Conservation (phyloP, 2,888 invertebrate genomes). For the Acleris emargana region DNA sequence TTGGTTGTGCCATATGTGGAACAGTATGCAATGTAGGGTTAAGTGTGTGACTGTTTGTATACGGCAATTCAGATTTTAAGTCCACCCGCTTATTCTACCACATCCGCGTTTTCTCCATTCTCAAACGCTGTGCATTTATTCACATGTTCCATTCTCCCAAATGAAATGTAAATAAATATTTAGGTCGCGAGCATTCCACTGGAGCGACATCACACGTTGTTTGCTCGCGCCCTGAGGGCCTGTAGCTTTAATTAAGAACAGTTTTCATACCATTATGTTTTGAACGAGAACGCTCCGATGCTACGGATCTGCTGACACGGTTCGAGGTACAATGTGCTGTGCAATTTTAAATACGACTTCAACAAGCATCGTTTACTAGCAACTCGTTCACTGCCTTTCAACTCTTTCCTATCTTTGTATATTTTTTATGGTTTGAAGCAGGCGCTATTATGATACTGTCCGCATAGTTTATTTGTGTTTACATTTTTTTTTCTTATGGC, state of each 20-base stretch:
- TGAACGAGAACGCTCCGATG: conserved; percentile 43
- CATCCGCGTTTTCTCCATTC: conserved; percentile 19
- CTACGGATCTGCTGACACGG: conserved; percentile 21
- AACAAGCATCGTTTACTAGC: neutral
- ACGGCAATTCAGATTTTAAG: no score
- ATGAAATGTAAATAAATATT: conserved; percentile 70
- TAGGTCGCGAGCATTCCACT: conserved; percentile 47
- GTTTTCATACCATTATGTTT: conserved; percentile 57
- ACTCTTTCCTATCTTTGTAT: no score
- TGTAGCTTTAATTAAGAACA: conserved; percentile 53
- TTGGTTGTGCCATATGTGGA: no score
- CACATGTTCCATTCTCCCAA: conserved; percentile 56
- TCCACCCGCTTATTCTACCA: neutral
- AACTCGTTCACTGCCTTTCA: neutral
- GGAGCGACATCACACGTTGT: conserved; percentile 45
- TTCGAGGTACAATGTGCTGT: neutral
- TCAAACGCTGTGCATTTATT: conserved; percentile 39
- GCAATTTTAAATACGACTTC: neutral
- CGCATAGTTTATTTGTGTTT: no score
- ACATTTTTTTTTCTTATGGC: no score
- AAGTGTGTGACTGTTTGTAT: no score
- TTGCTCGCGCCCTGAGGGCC: conserved; percentile 46
- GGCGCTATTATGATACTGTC: no score
- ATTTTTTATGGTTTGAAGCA: no score
- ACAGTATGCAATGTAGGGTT: no score